Base-by-base conservation (phyloP, 2,113 vertebrate genomes). In the Notiomystis cincta region DNA sequence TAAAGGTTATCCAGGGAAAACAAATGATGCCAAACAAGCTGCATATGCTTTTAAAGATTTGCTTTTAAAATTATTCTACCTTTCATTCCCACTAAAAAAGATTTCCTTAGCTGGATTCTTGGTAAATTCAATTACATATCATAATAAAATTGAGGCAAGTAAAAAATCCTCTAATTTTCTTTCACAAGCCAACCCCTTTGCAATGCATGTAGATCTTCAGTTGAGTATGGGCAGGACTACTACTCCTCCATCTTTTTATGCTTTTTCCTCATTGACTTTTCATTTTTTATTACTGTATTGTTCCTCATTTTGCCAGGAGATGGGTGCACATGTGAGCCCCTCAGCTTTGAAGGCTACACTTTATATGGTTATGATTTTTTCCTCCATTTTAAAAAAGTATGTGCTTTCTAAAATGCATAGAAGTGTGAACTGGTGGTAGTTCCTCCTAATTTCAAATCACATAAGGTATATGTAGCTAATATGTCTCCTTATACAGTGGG, bases 1-100 rank as follows among this genome's bases (percentile, higher is more conserved):
- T 90, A 95, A 96, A 78, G n/a, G 51, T 79, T 61, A 54, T 69
- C 72, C 62, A 76, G 67, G 54, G 82, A 94, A 91, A 93, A 89
- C 25, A 95, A 96, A 89, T 42, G 2, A 89, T 73, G 44, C 3
- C 25, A 89, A 72, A 57, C 18, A 73, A 91, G 14, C 42, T 73
- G 23, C 15, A 30, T 72, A 61, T 27, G 79, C 40, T 42, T 89
- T 84, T 76, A 53, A 82, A 85, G 10, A 40, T 87, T 79, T 87
- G 18, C 38, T 96, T 97, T 91, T 73, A 37, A 75, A 61, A 80
- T 78, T 60, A 44, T 69, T 11, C 7, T 86, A 25, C 20, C 30
- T 82, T 89, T 93, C 31, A 53, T 64, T 94, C 53, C 67, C 60
- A 3, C 31, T 94, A 53, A 89, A 94, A 94, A 97, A 73, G 8